phyloP scores from a whole-genome alignment of 2,888 invertebrate genomes.

The Drosophila nigritarsus region DNA sequence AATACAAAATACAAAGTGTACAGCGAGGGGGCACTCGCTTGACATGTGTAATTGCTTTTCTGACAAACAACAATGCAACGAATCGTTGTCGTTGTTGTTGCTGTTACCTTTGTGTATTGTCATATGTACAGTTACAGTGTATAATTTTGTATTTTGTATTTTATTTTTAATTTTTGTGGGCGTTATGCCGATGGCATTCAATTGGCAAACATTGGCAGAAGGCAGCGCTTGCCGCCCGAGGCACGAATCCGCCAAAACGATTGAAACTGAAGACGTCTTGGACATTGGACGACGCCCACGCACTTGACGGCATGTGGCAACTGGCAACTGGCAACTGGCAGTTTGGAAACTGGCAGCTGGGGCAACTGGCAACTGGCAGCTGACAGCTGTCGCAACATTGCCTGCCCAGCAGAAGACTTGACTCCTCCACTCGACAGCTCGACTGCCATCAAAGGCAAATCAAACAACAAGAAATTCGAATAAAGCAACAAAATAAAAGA shows the following conservation, averaged over 20 bases:
- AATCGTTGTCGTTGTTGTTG: constrained; percentile 30
- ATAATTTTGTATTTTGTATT: constrained; percentile 25
- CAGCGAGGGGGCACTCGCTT: constrained; percentile 38
- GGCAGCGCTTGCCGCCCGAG: constrained; percentile 38
- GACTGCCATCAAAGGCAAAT: constrained; percentile 69
- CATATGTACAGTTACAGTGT: constrained; percentile 48
- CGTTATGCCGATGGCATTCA: constrained; percentile 50
- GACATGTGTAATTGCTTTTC: constrained; percentile 76
- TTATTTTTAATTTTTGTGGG: constrained; percentile 48
- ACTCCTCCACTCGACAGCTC: constrained; percentile 21
- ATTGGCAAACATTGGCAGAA: constrained; percentile 64
- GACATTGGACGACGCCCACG: constrained; percentile 63
- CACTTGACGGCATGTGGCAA: constrained; percentile 47
- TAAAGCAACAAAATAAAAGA: constrained; percentile 1
- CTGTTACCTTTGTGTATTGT: constrained; percentile 31
- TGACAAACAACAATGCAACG: constrained; percentile 39
- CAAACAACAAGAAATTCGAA: constrained; percentile 39
- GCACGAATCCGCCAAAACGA: constrained; percentile 52
- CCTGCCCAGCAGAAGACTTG: constrained; percentile 36
- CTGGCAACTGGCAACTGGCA: constrained; percentile 44
- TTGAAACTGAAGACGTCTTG: constrained; percentile 70
- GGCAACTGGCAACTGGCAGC: constrained; percentile 48
- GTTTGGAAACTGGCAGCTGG: constrained; percentile 55
- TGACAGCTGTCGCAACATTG: constrained; percentile 72
- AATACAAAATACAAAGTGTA: constrained; percentile 48